These are phyloP conservation scores for Orchestes rusci DNA, from an alignment of 2,888 invertebrate species.

Conservation along the genomic window DNA sequence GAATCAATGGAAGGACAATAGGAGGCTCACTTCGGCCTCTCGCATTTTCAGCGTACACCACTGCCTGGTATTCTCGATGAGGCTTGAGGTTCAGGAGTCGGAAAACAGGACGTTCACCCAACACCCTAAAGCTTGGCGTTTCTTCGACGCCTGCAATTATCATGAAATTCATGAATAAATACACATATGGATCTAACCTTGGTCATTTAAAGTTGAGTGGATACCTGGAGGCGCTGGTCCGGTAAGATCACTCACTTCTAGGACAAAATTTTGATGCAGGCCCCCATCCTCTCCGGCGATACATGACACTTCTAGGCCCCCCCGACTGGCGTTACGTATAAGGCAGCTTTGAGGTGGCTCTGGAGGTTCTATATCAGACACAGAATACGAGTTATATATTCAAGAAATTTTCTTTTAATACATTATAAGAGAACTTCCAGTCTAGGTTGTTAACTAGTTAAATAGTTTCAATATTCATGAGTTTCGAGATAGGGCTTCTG, in stretches of 20 bases:
- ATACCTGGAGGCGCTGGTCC: conserved; percentile 40
- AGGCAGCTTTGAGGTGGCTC: conserved; percentile 70
- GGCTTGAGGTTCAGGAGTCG: conserved; percentile 67
- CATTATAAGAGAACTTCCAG: conserved; percentile 1
- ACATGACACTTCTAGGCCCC: conserved; percentile 61
- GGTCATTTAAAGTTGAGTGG: conserved; percentile 43
- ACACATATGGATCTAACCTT: no score
- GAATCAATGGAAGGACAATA: conserved; percentile 61
- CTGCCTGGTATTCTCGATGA: conserved; percentile 69
- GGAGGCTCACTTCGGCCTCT: conserved; percentile 70
- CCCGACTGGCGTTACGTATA: conserved; percentile 58
- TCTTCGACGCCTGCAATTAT: conserved; percentile 34
- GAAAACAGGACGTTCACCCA: conserved; percentile 62
- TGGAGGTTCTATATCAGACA: conserved; percentile 71
- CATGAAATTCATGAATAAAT: no score
- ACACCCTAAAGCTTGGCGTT: conserved; percentile 50
- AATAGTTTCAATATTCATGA: conserved; percentile 38
- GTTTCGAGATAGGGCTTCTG: conserved; percentile 32
- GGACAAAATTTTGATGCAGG: conserved; percentile 70
- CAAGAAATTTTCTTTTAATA: not conserved
- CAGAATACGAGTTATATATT: no score
- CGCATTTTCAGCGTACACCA: conserved; percentile 76
- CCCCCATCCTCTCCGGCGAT: conserved; percentile 76
- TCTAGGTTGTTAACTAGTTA: conserved; percentile 29
- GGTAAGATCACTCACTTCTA: conserved; percentile 66